Evolutionary conservation across 2,113 vertebrate species (phyloP), one percentile per base, ranked within the genome.

Genomic region (Microcebus jonahi): DNA sequence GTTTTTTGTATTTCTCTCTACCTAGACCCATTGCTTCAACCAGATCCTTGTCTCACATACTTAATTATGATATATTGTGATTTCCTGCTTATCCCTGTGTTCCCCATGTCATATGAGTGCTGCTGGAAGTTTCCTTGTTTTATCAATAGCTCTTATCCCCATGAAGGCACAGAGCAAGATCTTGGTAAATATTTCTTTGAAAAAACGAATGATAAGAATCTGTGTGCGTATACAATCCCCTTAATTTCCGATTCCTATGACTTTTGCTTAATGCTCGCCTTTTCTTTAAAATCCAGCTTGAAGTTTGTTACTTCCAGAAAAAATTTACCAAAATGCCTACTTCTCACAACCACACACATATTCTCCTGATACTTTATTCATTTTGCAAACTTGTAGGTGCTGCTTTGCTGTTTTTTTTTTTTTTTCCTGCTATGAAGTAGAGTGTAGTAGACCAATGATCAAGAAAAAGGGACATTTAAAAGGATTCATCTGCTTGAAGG

Each of bases 141-240:
- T 48, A 81, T 12, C 27, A 48, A 4, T n/a, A 77, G 45, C 65
- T 31, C 20, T 3, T 81, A 59, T 42, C 21, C 29, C 34, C 65
- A 1, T 70, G 71, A 48, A 71, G 50, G 57, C 29, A 34, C 45
- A 50, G 6, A 50, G 27, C 8, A 94, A 34, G 9, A 48, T 76
- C 23, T 36, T 36, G 20, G 48, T 88, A 76, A 48, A 85, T 59
- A 65, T 42, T 80, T 80, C 92, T 71, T 71, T 13, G 39, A 21
- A 90, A 93, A 93, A 94, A 65, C 86, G 39, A 88, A 59, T 45
- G 63, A 67, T 79, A 93, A 94, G 6, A 15, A 42, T 92, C 21
- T 88, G 18, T 63, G 27, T 42, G 14, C 13, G 36, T 53, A 21
- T n/a, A 27, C 2, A 36, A 11, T 79, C 71, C 15, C 12, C 27